Conservation (phyloP, 2,113 vertebrate genomes). For the Egretta garzetta region DNA sequence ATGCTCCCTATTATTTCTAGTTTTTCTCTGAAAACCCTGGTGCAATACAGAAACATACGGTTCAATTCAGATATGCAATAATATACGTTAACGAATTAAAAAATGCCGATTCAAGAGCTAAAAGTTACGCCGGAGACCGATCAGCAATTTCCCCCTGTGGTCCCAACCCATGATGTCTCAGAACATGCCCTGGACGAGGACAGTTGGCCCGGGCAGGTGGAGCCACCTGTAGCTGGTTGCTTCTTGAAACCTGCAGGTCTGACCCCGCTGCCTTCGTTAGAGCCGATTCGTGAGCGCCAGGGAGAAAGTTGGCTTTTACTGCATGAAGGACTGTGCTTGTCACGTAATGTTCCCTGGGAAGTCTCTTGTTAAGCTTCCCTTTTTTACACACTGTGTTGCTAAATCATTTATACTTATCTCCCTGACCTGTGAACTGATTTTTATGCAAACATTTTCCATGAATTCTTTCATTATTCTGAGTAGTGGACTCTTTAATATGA, state of each 20-base stretch:
- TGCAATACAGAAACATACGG: background rate
- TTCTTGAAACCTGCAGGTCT: background rate
- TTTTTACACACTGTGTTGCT: background rate
- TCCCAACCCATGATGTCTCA: background rate
- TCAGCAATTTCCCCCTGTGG: background rate
- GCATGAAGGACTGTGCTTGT: background rate
- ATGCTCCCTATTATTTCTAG: background rate
- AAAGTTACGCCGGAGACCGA: background rate
- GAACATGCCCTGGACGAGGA: background rate
- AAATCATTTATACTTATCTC: background rate
- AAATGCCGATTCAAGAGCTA: background rate
- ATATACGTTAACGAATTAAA: background rate
- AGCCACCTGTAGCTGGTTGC: fast-evolving
- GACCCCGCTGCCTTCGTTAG: background rate
- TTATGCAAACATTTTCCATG: conserved; percentile 31
- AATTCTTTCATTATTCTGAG: conserved; percentile 38
- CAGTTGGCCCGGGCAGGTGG: background rate
- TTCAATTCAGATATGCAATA: background rate
- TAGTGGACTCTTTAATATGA: background rate
- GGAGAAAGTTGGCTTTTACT: background rate
- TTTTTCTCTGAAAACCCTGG: background rate
- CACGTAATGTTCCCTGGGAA: background rate
- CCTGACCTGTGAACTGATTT: background rate
- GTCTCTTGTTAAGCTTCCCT: background rate
- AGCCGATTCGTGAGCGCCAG: background rate